phyloP scores from a whole-genome alignment of 2,888 invertebrate species.

The Molorchus minor region DNA sequence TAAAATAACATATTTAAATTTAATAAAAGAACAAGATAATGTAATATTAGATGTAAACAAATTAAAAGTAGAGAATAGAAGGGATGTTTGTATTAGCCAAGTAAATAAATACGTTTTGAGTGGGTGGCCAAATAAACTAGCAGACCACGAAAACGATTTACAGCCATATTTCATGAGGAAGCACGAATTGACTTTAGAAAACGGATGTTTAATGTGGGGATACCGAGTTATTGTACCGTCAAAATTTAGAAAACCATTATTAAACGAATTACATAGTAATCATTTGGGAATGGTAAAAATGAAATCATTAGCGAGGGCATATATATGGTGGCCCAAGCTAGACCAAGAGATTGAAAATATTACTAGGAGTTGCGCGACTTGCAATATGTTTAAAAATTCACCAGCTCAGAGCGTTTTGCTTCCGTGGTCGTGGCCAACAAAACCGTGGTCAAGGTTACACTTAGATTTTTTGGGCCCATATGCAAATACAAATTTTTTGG shows the following conservation, averaged over 20 bases:
- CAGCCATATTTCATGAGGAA: background rate
- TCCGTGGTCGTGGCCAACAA: constrained; percentile 5
- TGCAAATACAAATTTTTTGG: constrained; percentile 1
- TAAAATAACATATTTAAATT: background rate
- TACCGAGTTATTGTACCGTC: background rate
- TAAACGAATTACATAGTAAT: constrained; percentile 24
- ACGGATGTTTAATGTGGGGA: constrained; percentile 2
- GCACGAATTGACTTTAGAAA: background rate
- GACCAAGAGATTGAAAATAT: constrained; percentile 47
- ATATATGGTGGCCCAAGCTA: constrained; percentile 48
- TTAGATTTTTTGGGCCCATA: constrained; percentile 11
- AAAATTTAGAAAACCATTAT: background rate
- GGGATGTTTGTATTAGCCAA: background rate
- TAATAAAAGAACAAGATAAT: background rate
- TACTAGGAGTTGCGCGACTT: constrained; percentile 41
- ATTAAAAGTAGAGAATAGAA: background rate
- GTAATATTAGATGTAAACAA: background rate
- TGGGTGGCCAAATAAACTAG: background rate
- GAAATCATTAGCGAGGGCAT: constrained; percentile 38
- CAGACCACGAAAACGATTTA: background rate
- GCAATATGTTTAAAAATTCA: constrained; percentile 30
- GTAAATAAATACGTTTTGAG: background rate
- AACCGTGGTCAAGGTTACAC: constrained; percentile 8
- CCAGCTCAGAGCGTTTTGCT: background rate
- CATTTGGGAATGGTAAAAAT: constrained; percentile 40